Percentiles rank a stretch among this genome's conserved stretches.
phyloP scores from a whole-genome alignment of 1,140 invertebrate species.

The Drosophila aff. region DNA sequence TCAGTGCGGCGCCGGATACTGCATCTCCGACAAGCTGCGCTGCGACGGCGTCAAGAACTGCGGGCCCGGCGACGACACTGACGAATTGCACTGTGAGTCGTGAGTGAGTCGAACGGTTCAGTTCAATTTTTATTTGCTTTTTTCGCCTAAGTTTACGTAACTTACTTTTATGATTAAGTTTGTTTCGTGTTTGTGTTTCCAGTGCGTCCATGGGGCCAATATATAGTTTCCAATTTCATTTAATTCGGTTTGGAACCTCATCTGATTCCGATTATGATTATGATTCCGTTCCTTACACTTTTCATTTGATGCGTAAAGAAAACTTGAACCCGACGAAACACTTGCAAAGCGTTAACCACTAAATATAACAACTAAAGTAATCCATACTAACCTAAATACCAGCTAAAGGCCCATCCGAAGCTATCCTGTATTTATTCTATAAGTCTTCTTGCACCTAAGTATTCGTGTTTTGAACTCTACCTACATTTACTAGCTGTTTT shows the following conservation, averaged over 20 bases:
- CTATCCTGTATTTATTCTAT: slow-evolving; percentile 37
- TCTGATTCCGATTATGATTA: slow-evolving; percentile 16
- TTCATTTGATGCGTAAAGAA: slow-evolving; percentile 72
- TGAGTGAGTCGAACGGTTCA: slow-evolving; percentile 85
- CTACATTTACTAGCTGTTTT: slow-evolving; percentile 42
- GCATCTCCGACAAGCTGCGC: slow-evolving; percentile 91
- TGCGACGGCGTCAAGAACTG: slow-evolving; percentile 94
- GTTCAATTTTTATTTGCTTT: slow-evolving; percentile 84
- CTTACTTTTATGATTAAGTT: slow-evolving; percentile 33
- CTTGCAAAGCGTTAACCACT: slow-evolving; percentile 72
- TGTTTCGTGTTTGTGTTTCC: slow-evolving; percentile 64
- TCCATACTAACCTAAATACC: slow-evolving; percentile 54
- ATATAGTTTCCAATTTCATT: slow-evolving; percentile 43
- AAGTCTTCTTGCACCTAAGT: slow-evolving; percentile 49
- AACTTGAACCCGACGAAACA: slow-evolving; percentile 85
- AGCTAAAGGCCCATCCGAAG: slow-evolving; percentile 52
- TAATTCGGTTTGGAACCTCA: slow-evolving; percentile 43
- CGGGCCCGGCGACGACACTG: slow-evolving; percentile 91
- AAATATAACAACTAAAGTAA: slow-evolving; percentile 55
- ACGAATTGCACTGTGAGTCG: slow-evolving; percentile 93
- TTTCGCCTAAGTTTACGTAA: slow-evolving; percentile 44
- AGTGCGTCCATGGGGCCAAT: slow-evolving; percentile 52
- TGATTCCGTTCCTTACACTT: slow-evolving; percentile 41
- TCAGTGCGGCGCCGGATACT: slow-evolving; percentile 88
- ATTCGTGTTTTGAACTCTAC: slow-evolving; percentile 33